Base-by-base conservation (phyloP, 1,140 invertebrate genomes). In the Lepidurus arcticus region DNA sequence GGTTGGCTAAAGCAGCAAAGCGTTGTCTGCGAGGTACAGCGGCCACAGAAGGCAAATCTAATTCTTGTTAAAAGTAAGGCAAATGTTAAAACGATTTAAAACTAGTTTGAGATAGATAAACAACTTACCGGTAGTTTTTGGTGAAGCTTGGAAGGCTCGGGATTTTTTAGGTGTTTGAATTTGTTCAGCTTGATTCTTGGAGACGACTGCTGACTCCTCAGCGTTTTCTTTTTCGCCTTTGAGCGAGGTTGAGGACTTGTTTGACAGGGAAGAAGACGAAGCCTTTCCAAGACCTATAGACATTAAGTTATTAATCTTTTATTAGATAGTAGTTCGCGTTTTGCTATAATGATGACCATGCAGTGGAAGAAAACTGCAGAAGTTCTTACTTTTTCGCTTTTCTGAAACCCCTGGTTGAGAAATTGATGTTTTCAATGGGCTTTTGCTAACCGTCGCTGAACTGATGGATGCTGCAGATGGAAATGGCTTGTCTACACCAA, bases 1-100 rank as follows among this genome's bases (percentile, higher is more conserved):
- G 42, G 34, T 74, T 21, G 11, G 78, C 78, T 11, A 78, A 73
- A 44, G 73, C 78, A 34, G 65, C 78, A 10, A 78, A 74, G n/a
- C 78, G 53, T 21, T 65, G 53, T n/a, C 53, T 13, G 9, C 53
- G 53, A 7, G 53, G 53, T 7, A 16, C 53, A 7, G 53, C 8
- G 53, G 8, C 16, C 9, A 21, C 16, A 13, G 53, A 65, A 11
- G 13, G 53, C 16, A 65, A 7, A 65, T 65, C 13, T 13, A 21
- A n/a, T 65, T 65, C 53, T 65, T 7, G 21, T 21, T 0, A 21
- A 65, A 65, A 65, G 10, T 47, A 16, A 2, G 16, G 10, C 8
- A 65, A 21, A 4, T 21, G 1, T 1, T n/a, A 65, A 13, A n/a
- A 65, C 16, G 13, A 65, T 13, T 65, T 7, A 7, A 21, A 9